Evolutionary conservation across 1,140 invertebrate species (phyloP).

Genomic region (Hestina assimilis): DNA sequence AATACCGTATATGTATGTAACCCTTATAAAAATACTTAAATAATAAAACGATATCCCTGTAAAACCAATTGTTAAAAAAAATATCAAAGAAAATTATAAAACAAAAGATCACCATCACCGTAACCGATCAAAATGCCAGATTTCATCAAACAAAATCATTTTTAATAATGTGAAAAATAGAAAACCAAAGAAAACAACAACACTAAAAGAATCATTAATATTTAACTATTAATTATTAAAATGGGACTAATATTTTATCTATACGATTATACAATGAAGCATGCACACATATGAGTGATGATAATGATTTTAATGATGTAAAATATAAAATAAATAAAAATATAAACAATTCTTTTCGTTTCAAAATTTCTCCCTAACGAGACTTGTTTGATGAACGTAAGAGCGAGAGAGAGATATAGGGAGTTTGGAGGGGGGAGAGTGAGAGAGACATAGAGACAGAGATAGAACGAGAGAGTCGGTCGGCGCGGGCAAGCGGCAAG

Average conservation of each 20-base stretch:
- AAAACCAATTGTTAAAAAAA: conserved; percentile 8
- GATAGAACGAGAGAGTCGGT: conserved; percentile 33
- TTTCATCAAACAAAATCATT: conserved; percentile 26
- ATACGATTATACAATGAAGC: background rate
- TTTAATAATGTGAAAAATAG: background rate
- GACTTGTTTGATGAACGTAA: conserved; percentile 46
- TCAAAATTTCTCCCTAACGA: background rate
- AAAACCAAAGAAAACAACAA: too few species aligned
- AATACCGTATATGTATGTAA: conserved; percentile 1
- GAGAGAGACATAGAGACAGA: conserved; percentile 14
- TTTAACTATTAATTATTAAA: too few species aligned
- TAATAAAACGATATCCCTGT: background rate
- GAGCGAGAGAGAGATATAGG: background rate
- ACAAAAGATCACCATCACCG: conserved; percentile 17
- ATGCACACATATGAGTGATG: conserved; percentile 4
- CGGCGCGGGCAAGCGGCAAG: conserved; percentile 19
- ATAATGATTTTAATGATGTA: background rate
- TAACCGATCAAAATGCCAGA: conserved; percentile 1
- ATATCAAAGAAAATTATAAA: conserved; percentile 17
- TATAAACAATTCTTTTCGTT: background rate
- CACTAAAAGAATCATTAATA: too few species aligned
- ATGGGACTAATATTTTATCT: background rate
- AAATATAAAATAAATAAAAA: conserved; percentile 9
- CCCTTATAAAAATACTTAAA: background rate
- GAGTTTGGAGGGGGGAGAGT: conserved; percentile 12